Base-by-base conservation (phyloP, 92 coral and sea anemone species). In the Bergia sp. region DNA sequence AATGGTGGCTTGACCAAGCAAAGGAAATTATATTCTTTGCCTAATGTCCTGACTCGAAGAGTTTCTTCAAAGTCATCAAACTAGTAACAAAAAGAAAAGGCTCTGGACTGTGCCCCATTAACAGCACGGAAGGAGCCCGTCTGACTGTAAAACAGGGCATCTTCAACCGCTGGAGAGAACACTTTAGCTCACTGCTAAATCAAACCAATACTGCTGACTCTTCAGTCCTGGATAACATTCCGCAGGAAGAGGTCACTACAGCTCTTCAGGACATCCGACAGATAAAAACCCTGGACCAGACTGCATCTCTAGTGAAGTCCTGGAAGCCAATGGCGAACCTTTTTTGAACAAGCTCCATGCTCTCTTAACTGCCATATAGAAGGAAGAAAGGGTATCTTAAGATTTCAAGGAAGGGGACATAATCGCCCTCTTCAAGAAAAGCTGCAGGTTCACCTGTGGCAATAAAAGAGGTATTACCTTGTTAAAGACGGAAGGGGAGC, bases 201-300 rank as follows among this genome's bases (percentile, higher is more conserved):
- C 7, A 74, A 43, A 43, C 49, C 78, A 74, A 44, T 74, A 74
- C 78, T 37, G 47, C 78, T 37, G 78, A 74, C 37, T 37, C 37
- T 44, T 74, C 78, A 74, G 78, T 74, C 78, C 10, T 74, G 41
- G 78, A 74, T 44, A 74, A 74, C 47, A 74, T 74, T n/a, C 78
- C 78, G 37, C 78, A 74, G 49, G 77, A 73, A 73, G 77, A 73
- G 77, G 43, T 73, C 36, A 73, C 44, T 29, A 73, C 29, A 73
- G 77, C 77, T 43, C 77, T 73, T 37, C 29, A 29, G 36, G 11
- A 42, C 77, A 73, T 29, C 77, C 47, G 43, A 75, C 43, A 73
- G 86, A 55, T 40, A 82, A 55, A 82, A 64, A 74, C 57, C 86
- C 86, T 57, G 86, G 74, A 82, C 57, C 66, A 55, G 86, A 82